These are phyloP conservation scores for Abrostola triplasia DNA, from an alignment of 2,888 invertebrate genomes.

Conservation along the genomic window DNA sequence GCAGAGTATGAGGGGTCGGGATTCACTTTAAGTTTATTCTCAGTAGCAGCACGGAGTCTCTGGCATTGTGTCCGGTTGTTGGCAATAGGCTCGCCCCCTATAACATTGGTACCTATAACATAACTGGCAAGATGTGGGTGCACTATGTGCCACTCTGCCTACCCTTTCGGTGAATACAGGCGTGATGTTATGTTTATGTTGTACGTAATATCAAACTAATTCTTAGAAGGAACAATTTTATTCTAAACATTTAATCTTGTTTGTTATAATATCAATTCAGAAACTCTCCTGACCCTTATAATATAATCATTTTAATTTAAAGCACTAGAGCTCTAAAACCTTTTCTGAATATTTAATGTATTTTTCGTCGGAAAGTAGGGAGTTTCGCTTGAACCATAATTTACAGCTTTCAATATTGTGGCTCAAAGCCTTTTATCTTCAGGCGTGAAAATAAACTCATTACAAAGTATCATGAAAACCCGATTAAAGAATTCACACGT, in stretches of 20 bases:
- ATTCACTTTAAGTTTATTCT: too few relatives aligned
- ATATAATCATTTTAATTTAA: neutral
- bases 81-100: too few relatives aligned
- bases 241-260: neutral
- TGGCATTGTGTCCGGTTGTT: too few relatives aligned
- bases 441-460: slow-evolving; percentile 63
- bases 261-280: too few relatives aligned
- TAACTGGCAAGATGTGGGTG: too few relatives aligned
- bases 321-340: neutral
- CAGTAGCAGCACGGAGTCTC: too few relatives aligned
- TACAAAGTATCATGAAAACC: slow-evolving; percentile 62
- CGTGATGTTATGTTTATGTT: too few relatives aligned
- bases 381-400: slow-evolving; percentile 47
- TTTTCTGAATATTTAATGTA: neutral
- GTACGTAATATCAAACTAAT: too few relatives aligned
- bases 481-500: slow-evolving; percentile 53
- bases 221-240: neutral
- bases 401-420: slow-evolving; percentile 59
- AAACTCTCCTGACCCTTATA: neutral
- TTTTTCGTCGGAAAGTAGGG: slow-evolving; percentile 34
- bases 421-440: slow-evolving; percentile 60
- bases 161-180: too few relatives aligned
- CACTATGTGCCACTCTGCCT: too few relatives aligned
- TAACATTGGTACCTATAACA: too few relatives aligned
- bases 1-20: too few relatives aligned